Conservation (phyloP, 2,888 invertebrate species). For the Sclerodermus sp. region DNA sequence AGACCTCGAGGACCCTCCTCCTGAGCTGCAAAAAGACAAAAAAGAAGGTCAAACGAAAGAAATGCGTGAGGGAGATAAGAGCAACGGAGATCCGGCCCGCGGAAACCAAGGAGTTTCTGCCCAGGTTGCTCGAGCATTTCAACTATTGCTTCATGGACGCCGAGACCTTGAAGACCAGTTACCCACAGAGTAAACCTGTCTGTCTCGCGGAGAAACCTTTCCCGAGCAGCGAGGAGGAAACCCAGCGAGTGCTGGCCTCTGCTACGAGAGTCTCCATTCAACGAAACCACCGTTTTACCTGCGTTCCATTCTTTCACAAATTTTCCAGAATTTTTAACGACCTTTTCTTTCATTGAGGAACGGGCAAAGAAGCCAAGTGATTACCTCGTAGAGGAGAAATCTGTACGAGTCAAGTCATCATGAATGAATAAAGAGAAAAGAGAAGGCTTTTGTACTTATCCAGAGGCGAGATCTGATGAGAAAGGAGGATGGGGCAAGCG, state of each 20-base stretch:
- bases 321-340: background rate
- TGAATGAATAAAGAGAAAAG: background rate
- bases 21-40: background rate
- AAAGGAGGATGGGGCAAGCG: too few species aligned
- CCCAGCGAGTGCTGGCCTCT: constrained; percentile 16
- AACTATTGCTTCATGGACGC: constrained; percentile 7
- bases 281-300: background rate
- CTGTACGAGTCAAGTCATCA: background rate
- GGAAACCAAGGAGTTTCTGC: too few species aligned
- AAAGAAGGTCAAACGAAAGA: constrained; percentile 1
- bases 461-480: too few species aligned
- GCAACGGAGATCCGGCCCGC: too few species aligned
- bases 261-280: constrained; percentile 12
- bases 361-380: too few species aligned
- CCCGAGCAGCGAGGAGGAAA: constrained; percentile 9
- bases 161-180: constrained; percentile 11
- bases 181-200: constrained; percentile 20
- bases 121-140: constrained; percentile 11
- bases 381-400: too few species aligned
- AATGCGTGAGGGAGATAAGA: too few species aligned
- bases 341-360: background rate
- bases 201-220: constrained; percentile 8
- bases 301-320: background rate
- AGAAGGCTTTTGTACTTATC: too few species aligned
- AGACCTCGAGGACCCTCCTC: background rate